Conservation (phyloP, 2,113 vertebrate species). For the Synodontis membranacea region DNA sequence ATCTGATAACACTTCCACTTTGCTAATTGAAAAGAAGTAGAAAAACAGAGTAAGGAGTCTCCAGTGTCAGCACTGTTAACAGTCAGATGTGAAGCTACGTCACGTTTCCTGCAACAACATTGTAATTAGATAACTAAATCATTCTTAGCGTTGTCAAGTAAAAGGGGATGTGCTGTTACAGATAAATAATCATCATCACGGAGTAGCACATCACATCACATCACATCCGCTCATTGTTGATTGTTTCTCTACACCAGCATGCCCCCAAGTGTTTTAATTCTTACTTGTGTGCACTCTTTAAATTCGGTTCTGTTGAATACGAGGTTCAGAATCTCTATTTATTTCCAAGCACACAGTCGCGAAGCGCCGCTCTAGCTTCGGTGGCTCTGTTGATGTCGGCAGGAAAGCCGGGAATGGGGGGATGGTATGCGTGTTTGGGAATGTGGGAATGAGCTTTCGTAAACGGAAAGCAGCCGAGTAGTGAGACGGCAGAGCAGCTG, state of each 20-base stretch:
- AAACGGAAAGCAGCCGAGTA: slow-evolving; percentile 42
- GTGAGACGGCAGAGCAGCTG: slow-evolving; percentile 44
- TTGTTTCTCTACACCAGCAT: not conserved
- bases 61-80: not conserved
- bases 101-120: not conserved
- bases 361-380: slow-evolving; percentile 87
- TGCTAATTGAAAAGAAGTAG: not conserved
- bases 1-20: not conserved
- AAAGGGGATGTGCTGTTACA: not conserved
- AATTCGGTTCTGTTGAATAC: not conserved
- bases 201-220: not conserved
- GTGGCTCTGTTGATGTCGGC: slow-evolving; percentile 88
- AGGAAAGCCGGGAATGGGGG: not conserved
- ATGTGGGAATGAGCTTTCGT: slow-evolving; percentile 39
- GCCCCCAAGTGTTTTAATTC: not conserved
- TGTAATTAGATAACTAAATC: not conserved
- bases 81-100: not conserved
- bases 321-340: not conserved
- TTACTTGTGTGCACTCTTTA: not conserved
- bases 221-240: not conserved
- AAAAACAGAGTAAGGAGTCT: not conserved
- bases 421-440: not conserved
- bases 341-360: slow-evolving; percentile 85
- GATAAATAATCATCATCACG: not conserved
- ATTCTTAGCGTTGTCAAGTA: not conserved